Evolutionary conservation across 2,888 invertebrate species (phyloP).

Genomic region (Rhingia rostrata): DNA sequence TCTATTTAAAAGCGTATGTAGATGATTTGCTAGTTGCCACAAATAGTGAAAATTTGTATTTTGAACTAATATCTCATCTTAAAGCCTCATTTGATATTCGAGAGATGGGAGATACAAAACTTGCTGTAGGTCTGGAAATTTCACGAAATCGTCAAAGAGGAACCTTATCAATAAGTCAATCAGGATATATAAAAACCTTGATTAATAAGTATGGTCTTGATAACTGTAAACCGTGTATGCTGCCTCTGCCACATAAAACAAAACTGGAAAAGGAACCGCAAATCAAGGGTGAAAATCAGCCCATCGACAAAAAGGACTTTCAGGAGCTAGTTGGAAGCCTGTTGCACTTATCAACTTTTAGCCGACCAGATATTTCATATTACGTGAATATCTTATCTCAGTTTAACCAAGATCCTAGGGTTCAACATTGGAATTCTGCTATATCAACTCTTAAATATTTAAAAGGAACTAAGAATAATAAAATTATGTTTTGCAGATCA

Average conservation of each 20-base stretch:
- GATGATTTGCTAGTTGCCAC: no score
- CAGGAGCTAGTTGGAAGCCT: conserved; percentile 21
- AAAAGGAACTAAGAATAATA: conserved; percentile 17
- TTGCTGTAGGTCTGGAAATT: conserved; percentile 3
- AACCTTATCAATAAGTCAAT: no score
- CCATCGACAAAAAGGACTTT: conserved; percentile 4
- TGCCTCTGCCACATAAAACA: conserved; percentile 3
- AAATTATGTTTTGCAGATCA: no score
- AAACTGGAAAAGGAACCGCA: conserved; percentile 14
- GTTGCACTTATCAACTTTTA: conserved; percentile 15
- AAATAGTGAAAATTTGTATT: no score
- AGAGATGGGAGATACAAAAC: no score
- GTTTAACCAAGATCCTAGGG: conserved; percentile 41
- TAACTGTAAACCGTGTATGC: conserved; percentile 1
- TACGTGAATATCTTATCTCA: conserved; percentile 9
- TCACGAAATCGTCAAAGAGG: conserved; percentile 5
- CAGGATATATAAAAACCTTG: background rate
- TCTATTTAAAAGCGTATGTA: no score
- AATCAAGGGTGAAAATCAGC: background rate
- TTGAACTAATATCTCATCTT: no score
- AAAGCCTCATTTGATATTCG: no score
- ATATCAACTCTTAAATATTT: conserved; percentile 15
- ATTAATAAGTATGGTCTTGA: conserved; percentile 10
- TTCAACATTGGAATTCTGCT: conserved; percentile 30
- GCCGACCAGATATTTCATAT: conserved; percentile 15